Evolutionary conservation across 2,797 vertebrate genomes (phyloP), one percentile per base, ranked within the genome.

Genomic region (Typhlichthys eigenmanni): DNA sequence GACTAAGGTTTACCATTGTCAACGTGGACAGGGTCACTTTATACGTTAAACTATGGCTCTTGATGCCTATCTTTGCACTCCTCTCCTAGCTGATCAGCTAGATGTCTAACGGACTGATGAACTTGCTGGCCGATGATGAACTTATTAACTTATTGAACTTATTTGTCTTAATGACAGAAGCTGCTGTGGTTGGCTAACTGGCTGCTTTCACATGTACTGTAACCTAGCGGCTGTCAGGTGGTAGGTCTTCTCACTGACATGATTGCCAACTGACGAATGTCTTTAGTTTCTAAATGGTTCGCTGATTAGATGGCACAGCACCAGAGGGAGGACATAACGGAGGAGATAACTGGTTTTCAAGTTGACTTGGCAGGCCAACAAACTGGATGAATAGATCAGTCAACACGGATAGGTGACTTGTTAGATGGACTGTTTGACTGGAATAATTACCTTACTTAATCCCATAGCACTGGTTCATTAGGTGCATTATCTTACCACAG

Each of bases 401-500:
- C 14, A 61, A 54, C 7, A 38, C 3, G n/a, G 16, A 51, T 47
- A 47, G 47, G 13, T 47, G 47, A 47, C 47, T 38, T 38, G 34
- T 38, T 49, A 50, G 50, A 12, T 11, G 3, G 11, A 10, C 65
- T 61, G 49, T 57, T 47, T 77, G 66, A 71, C 58, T 49, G 72
- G 58, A 60, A 46, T 52, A 38, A 38, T 24, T 38, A 38, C 34
- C 34, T 38, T 38, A 38, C 34, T 58, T 58, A 48, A 32, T 13
- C 32, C 50, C 60, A 2, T 9, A 55, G 57, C 49, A 63, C 73
- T 34, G 68, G 79, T 80, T 88, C 83, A 83, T 55, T 10, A 79
- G 72, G 79, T 82, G 61, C 81, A 64, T 24, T 60, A 74, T 68
- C 46, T 24, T 34, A 85, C 86, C 81, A 58, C 82, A 75, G 58